Conservation (phyloP, 2,113 vertebrate species). For the Potamarius usumacintae region DNA sequence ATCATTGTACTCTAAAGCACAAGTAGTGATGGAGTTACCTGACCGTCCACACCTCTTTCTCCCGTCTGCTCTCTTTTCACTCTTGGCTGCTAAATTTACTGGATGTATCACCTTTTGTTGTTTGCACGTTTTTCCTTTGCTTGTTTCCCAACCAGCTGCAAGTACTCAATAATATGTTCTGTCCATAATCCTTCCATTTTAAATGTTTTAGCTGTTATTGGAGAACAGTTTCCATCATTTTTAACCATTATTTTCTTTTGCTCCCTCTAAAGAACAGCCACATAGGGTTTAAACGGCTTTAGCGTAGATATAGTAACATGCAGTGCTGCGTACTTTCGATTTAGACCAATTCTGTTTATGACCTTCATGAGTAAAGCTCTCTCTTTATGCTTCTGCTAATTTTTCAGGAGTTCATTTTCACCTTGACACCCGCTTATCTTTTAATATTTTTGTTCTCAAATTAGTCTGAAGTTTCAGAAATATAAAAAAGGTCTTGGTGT, state of each 20-base stretch:
- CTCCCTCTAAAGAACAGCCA: background rate
- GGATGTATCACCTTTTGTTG: background rate
- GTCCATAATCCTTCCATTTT: conserved; percentile 5
- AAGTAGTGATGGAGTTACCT: no score
- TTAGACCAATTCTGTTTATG: background rate
- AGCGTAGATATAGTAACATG: background rate
- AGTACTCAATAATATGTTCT: background rate
- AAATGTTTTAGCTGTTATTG: background rate
- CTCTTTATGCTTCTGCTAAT: no score
- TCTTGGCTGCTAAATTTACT: background rate
- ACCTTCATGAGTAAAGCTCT: no score
- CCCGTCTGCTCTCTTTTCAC: no score
- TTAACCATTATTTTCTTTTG: background rate
- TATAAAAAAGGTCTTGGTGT: background rate
- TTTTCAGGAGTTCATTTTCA: no score
- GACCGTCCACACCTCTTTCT: background rate
- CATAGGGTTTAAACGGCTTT: background rate
- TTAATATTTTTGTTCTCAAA: no score
- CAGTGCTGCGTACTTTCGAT: no score
- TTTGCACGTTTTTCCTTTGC: background rate
- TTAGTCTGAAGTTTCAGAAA: background rate
- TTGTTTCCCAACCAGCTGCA: background rate
- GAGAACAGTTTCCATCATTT: background rate
- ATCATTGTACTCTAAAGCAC: no score
- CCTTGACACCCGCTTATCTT: no score